These are phyloP conservation scores for Druon quercuslanigerum DNA, from an alignment of 1,140 invertebrate species.

Conservation along the genomic window DNA sequence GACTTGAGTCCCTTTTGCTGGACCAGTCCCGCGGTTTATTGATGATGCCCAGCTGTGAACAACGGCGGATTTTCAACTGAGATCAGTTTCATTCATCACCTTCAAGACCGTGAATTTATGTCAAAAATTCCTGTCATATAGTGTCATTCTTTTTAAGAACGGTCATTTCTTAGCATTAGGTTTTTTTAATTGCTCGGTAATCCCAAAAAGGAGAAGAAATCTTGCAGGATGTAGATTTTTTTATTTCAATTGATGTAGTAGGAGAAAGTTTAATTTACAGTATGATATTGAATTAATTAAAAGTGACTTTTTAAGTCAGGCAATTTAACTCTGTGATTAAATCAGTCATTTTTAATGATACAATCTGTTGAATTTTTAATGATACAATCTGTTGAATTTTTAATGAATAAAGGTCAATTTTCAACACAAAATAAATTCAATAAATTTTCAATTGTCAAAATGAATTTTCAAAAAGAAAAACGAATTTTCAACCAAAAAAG, in stretches of 20 bases:
- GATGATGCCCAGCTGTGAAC: slow-evolving; percentile 46
- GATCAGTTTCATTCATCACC: slow-evolving; percentile 48
- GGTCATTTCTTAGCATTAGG: background rate
- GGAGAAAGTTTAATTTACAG: no score
- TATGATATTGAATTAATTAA: no score
- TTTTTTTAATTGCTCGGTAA: background rate
- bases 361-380: no score
- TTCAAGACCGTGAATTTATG: background rate
- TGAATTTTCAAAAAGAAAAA: no score
- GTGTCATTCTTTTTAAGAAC: background rate
- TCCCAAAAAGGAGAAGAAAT: background rate
- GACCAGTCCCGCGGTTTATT: slow-evolving; percentile 43
- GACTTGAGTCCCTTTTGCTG: slow-evolving; percentile 8
- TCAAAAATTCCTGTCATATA: slow-evolving; percentile 10
- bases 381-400: no score
- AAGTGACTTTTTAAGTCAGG: no score
- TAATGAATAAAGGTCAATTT: no score
- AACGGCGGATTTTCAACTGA: slow-evolving; percentile 20
- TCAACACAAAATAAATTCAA: no score
- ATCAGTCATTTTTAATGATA: no score
- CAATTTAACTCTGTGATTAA: no score
- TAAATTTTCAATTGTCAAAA: no score
- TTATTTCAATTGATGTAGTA: background rate
- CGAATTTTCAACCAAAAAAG: no score
- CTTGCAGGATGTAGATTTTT: background rate